These are phyloP conservation scores for Salvelinus sp. DNA, from an alignment of 2,113 vertebrate species.

Conservation along the genomic window DNA sequence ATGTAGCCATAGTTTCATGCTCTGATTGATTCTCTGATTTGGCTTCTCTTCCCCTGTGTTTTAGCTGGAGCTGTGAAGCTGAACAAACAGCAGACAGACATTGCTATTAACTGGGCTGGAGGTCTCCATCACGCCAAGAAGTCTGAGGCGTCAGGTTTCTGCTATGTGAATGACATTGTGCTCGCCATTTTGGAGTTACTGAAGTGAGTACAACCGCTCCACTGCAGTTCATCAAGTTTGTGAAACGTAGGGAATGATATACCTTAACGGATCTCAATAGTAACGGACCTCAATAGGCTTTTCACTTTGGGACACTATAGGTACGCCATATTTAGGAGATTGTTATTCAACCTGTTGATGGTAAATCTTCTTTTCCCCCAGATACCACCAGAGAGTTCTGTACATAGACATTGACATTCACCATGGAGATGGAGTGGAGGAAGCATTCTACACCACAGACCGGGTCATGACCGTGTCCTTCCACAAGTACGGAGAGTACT, in stretches of 20 bases:
- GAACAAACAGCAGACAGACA: conserved; percentile 96
- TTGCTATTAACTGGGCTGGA: conserved; percentile 94
- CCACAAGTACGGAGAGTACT: conserved; percentile 95
- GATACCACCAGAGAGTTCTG: conserved; percentile 96
- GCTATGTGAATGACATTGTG: conserved; percentile 95
- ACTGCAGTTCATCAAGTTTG: not conserved
- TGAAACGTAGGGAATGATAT: not conserved
- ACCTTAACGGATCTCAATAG: no score
- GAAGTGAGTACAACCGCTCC: conserved; percentile 76
- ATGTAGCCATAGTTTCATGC: not conserved
- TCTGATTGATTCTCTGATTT: not conserved
- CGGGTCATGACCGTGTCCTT: conserved; percentile 97
- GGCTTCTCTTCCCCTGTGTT: not conserved
- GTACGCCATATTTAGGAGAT: not conserved
- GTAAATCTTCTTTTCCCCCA: conserved; percentile 45
- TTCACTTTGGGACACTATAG: not conserved
- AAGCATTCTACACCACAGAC: conserved; percentile 96
- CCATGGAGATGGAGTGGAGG: conserved; percentile 94
- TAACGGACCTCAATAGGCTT: no score
- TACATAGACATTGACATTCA: conserved; percentile 97
- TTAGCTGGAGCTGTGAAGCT: conserved; percentile 93
- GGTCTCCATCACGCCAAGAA: conserved; percentile 96
- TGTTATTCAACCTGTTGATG: not conserved
- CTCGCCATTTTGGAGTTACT: conserved; percentile 93
- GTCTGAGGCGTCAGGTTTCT: conserved; percentile 94